Conservation (phyloP, 2,797 vertebrate species). For the Myoxocephalus aenaeus region DNA sequence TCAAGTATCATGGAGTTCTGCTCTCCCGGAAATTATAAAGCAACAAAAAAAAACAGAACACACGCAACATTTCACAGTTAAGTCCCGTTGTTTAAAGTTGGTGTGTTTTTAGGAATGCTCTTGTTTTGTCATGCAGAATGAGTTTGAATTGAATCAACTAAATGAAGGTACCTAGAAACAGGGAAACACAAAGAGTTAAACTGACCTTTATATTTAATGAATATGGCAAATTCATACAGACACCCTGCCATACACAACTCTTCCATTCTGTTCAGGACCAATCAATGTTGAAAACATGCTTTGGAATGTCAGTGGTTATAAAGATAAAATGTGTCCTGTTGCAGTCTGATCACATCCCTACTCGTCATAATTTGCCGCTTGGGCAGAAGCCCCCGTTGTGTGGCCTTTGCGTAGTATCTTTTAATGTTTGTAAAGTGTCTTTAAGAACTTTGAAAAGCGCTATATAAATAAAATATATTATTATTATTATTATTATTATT, state of each 20-base stretch:
- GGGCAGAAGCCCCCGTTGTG: neutral
- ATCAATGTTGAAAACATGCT: neutral
- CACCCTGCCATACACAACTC: neutral
- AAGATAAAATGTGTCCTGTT: neutral
- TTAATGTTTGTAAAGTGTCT: too few species aligned
- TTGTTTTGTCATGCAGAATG: too few species aligned
- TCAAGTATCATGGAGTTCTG: neutral
- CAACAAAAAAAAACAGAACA: neutral
- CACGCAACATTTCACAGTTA: neutral
- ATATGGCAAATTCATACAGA: neutral
- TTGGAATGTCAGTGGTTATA: neutral
- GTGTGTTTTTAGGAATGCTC: too few species aligned
- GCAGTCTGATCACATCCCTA: neutral
- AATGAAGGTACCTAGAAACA: neutral
- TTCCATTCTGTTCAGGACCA: neutral
- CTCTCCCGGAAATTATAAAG: neutral
- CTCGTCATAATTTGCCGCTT: neutral
- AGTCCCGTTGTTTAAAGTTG: too few species aligned
- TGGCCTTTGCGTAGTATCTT: too few species aligned
- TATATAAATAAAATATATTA: too few species aligned
- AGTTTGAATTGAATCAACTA: neutral
- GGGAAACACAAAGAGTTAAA: neutral
- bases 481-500: too few species aligned
- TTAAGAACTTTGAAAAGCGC: too few species aligned
- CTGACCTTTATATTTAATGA: constrained; percentile 11